A percentile compares a stretch with the other conserved stretches of the same genome.
phyloP scores from a whole-genome alignment of 2,888 invertebrate species.

The Carabus problematicus region DNA sequence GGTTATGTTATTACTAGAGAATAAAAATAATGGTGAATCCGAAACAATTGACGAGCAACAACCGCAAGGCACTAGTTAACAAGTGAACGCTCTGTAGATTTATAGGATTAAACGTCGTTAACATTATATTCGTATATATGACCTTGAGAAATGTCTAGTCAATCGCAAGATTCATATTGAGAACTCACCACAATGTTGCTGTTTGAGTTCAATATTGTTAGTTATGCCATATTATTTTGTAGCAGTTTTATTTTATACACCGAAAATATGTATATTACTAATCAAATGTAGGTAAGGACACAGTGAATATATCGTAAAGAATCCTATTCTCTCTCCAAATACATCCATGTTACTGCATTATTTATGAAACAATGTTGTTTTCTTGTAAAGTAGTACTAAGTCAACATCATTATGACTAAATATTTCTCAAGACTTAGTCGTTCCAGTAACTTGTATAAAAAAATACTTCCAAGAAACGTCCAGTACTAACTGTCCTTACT shows the following conservation, averaged over 20 bases:
- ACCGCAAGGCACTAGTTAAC: conserved; percentile 40
- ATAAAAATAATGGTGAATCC: conserved; percentile 26
- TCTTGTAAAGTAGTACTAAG: not conserved
- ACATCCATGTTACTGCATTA: too few species aligned
- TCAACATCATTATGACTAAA: conserved; percentile 21
- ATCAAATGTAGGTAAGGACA: too few species aligned
- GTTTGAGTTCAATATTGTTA: not conserved
- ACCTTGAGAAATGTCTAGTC: conserved; percentile 39
- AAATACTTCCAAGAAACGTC: conserved; percentile 39
- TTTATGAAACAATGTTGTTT: too few species aligned
- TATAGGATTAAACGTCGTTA: conserved; percentile 32
- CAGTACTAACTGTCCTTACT: conserved; percentile 42
- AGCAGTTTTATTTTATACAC: too few species aligned
- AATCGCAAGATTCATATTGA: conserved; percentile 1
- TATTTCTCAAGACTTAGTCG: conserved; percentile 31
- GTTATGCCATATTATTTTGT: not conserved
- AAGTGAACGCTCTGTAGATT: conserved; percentile 37
- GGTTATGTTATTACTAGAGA: conserved; percentile 36
- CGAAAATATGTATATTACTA: too few species aligned
- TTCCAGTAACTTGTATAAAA: conserved; percentile 33
- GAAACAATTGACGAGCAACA: conserved; percentile 33
- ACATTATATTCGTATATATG: conserved; percentile 25
- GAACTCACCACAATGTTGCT: not conserved
- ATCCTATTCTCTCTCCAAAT: too few species aligned
- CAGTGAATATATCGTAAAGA: too few species aligned